These are phyloP conservation scores for Trichomycterus rosablanca DNA, from an alignment of 2,113 vertebrate species.

Conservation along the genomic window DNA sequence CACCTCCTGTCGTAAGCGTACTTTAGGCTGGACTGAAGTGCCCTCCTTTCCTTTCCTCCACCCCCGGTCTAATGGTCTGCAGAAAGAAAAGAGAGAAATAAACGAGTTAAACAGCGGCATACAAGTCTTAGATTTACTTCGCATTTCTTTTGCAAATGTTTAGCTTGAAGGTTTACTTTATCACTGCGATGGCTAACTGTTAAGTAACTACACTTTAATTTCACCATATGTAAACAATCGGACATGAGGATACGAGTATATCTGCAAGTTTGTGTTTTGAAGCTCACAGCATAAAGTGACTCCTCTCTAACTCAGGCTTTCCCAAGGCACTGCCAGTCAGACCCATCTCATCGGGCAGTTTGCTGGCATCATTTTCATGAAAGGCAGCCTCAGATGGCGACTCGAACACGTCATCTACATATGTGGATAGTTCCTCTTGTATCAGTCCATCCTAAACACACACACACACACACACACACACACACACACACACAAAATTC, in stretches of 20 bases:
- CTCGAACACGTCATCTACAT: slow-evolving; percentile 90
- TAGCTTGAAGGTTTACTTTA: too few species aligned
- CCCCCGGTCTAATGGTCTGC: slow-evolving; percentile 88
- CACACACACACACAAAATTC: too few species aligned
- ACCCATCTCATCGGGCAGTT: slow-evolving; percentile 70
- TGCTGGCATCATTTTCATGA: slow-evolving; percentile 73
- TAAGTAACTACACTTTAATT: too few species aligned
- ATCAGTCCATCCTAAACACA: slow-evolving; percentile 83
- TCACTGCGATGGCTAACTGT: too few species aligned
- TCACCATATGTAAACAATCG: too few species aligned
- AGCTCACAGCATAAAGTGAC: slow-evolving; percentile 95
- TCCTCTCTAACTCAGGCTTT: slow-evolving; percentile 86
- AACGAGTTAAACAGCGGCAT: background rate
- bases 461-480: too few species aligned
- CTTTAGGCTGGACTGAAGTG: slow-evolving; percentile 76
- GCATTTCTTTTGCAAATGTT: too few species aligned
- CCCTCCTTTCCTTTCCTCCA: slow-evolving; percentile 95
- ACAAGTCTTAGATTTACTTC: background rate
- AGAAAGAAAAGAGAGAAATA: background rate
- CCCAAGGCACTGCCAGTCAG: slow-evolving; percentile 89
- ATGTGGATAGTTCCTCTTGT: slow-evolving; percentile 89
- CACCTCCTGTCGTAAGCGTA: slow-evolving; percentile 92
- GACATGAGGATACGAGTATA: too few species aligned
- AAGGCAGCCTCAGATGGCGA: slow-evolving; percentile 82
- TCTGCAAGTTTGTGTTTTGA: too few species aligned